Evolutionary conservation across 1,140 invertebrate genomes (phyloP).

Genomic region (Drosophila persimilis): DNA sequence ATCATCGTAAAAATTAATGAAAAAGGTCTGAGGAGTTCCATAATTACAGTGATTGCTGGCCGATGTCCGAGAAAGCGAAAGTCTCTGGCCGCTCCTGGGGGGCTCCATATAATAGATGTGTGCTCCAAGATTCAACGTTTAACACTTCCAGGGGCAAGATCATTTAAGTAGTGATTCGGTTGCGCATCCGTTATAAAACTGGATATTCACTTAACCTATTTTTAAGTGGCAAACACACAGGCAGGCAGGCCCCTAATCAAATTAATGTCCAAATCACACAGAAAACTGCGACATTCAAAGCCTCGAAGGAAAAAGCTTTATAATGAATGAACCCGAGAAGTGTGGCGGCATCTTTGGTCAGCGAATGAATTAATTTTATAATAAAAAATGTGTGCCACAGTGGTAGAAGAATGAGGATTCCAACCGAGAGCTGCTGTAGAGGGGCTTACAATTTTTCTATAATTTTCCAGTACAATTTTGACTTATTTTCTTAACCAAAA

Average conservation of each 20-base stretch:
- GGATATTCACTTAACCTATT: conserved; percentile 51
- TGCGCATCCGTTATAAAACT: conserved; percentile 31
- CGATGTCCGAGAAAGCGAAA: too few relatives aligned
- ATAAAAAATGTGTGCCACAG: conserved; percentile 17
- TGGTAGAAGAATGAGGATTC: too few relatives aligned
- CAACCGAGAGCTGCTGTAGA: too few relatives aligned
- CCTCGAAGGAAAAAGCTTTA: conserved; percentile 12
- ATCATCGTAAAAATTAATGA: conserved; percentile 54
- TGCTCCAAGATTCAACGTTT: too few relatives aligned
- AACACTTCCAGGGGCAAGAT: too few relatives aligned
- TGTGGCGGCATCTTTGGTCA: conserved; percentile 42
- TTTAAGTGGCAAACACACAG: conserved; percentile 32
- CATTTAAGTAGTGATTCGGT: neutral
- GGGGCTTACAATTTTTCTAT: too few relatives aligned
- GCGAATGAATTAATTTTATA: conserved; percentile 30
- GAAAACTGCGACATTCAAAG: conserved; percentile 18
- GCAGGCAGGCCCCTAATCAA: conserved; percentile 24
- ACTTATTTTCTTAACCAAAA: too few relatives aligned
- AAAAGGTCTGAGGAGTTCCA: conserved; percentile 6
- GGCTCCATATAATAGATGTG: too few relatives aligned
- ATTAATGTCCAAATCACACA: conserved; percentile 42
- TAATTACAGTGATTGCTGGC: conserved; percentile 43
- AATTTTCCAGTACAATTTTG: too few relatives aligned
- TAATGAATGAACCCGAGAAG: conserved; percentile 29
- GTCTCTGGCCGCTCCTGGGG: too few relatives aligned